Evolutionary conservation across 2,113 vertebrate species (phyloP), one percentile per base, ranked within the genome.

Genomic region (Pantherophis guttatus): DNA sequence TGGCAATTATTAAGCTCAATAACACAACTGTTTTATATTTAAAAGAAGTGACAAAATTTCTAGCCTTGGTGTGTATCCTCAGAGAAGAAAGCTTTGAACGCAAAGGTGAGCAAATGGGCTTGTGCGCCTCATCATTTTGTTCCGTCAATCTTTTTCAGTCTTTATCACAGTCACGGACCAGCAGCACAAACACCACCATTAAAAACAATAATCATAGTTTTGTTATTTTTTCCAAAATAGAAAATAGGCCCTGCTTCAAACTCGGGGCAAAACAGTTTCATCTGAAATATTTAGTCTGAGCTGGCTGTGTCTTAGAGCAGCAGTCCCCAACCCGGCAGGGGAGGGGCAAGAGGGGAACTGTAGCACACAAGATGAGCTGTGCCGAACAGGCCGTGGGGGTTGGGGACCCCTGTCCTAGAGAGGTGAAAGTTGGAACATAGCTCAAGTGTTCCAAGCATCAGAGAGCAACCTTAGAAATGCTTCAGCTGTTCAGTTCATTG

Each of bases 1-100:
- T 99, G 99, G 99, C 99, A 94, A 99, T 99, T 98, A 99, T 99
- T 97, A 99, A 99, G 97, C 99, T 99, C 96, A 99, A 99, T 98
- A 99, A 99, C 96, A 99, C 99, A 97, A 99, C 99, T 3, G 99
- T 99, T 96, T 98, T 99, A 93, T 99, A 99, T 97, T 98, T 99
- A 97, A 99, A 99, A 97, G 99, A 99, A 97, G 99, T 99, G 97
- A 99, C 99, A 91, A 99, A 99, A 97, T 99, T 99, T 98, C 98
- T 99, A 96, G 99, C 99, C 6, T 98, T 99, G 91, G 99, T 99
- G 96, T 99, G 99, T 98, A 99, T 99, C 97, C 98, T 99, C 97
- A 98, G 99, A 97, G 99, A 99, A 97, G 99, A 99, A 96, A 99
- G 99, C 98, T 99, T 99, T 94, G 99, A 99, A 96, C 98, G 99